Evolutionary conservation across 2,888 invertebrate species (phyloP), one percentile per base, ranked within the genome.

Genomic region (Dermolepida albohirtum): DNA sequence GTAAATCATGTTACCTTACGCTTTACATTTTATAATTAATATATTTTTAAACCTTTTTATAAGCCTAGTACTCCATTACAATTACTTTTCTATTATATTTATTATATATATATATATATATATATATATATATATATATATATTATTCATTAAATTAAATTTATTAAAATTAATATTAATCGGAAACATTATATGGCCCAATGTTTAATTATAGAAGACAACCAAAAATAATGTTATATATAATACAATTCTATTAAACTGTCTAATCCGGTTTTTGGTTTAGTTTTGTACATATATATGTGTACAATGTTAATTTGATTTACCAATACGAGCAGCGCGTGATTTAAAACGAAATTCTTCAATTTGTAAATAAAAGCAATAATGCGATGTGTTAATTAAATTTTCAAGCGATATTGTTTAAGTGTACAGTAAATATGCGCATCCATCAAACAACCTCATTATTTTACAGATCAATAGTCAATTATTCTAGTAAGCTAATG

Each of bases 351-450:
- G 47, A 16, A 44, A 27, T 16, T 17, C 44, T 59, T 59, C 27
- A 44, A 10, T 59, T 59, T 44, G 44, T 44, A 43, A 44, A 47
- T 44, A 59, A 59, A 57, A 59, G 59, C 59, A 10, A 43, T 4
- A 27, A 17, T 14, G 7, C 59, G 22, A 27, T 59, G 44, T 59
- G 59, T 47, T 59, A 59, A 59, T 59, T 59, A 44, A 59, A 59
- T 44, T 44, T 59, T 59, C 27, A 44, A 59, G 27, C 44, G 44
- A 29, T 59, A 43, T 29, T 44, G 17, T 39, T 8, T 50, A 22
- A 50, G 50, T 50, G 10, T 22, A 34, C 1, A 34, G 34, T 34
- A 34, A 34, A 34, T 34, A 34, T 50, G 5, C 6, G n/a, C n/a
- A 14, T 44, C n/a, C 7, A 14, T 44, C 7, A n/a, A 44, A 44